Evolutionary conservation across 2,797 vertebrate genomes (phyloP), one percentile per base, ranked within the genome.

Genomic region (Furcifer pardalis): DNA sequence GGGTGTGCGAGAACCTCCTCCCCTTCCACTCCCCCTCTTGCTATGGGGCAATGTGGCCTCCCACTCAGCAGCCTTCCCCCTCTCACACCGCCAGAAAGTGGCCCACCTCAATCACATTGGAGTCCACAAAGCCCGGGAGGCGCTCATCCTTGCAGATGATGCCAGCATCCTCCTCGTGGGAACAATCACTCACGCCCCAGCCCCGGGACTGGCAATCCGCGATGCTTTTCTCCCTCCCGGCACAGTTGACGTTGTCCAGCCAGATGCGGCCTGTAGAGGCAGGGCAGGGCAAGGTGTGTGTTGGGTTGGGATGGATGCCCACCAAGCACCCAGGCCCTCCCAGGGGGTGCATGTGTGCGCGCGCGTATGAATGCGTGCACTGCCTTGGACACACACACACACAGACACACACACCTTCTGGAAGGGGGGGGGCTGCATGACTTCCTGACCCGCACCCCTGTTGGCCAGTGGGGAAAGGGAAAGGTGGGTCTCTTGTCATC

Each of bases 151-250:
- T 98, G 95, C 98, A 99, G 92, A 99, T 91, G 0, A 99, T 97
- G 0, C 98, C 98, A 0, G 98, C 98, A 0, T 99, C 98, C 79
- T 99, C 98, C 35, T 99, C 98, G 0, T 99, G 98, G 77, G 98
- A 99, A 92, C 98, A 99, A 95, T 99, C 98, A 0, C 98, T 99
- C 96, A 97, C 98, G 5, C 98, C 98, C 98, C 98, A 99, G 83
- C 98, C 98, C 4, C 98, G 97, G 37, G 98, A 99, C 81, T 93
- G 96, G 92, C 98, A 99, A 82, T 96, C 90, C 0, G 92, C 93
- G 0, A 99, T 96, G 91, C 96, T 97, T 91, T 90, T 97, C 95
- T 99, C 98, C 0, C 93, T 94, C 30, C 98, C 98, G 0, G 79
- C 93, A 71, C 98, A 99, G 90, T 94, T 97, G 86, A 99, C 95